These are phyloP conservation scores for Vulpes lagopus DNA, from an alignment of 2,113 vertebrate genomes.

Conservation along the genomic window DNA sequence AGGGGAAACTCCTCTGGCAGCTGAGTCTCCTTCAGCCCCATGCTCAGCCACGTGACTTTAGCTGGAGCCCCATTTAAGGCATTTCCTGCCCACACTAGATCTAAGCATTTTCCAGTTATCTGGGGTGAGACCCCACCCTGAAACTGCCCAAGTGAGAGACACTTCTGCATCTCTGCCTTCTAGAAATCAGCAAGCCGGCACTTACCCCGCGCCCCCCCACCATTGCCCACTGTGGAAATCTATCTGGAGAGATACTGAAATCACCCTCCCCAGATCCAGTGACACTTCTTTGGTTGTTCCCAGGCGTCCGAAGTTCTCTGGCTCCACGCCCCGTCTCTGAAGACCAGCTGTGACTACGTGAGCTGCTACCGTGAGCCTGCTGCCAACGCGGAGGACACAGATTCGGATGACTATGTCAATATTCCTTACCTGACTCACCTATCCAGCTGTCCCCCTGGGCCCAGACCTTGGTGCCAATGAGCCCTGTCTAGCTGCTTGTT, in stretches of 20 bases:
- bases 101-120: conserved; percentile 24
- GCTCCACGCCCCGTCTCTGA: not conserved
- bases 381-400: not conserved
- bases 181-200: not conserved
- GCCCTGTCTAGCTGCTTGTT: not conserved
- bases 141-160: conserved; percentile 35
- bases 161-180: not conserved
- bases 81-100: conserved; percentile 9
- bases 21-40: not conserved
- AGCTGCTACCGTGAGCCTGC: conserved; percentile 20
- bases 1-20: not conserved
- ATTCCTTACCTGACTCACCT: conserved; percentile 13
- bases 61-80: conserved; percentile 10
- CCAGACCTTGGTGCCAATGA: conserved; percentile 24
- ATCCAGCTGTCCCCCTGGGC: not conserved
- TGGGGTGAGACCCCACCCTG: not conserved
- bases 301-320: conserved; percentile 66
- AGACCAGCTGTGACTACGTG: conserved; percentile 63
- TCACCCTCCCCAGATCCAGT: not conserved
- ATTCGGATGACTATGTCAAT: conserved; percentile 73
- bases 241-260: not conserved
- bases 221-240: not conserved
- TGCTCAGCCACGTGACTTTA: not conserved
- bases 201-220: not conserved
- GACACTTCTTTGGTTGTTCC: conserved; percentile 31